Evolutionary conservation across 1,140 invertebrate genomes (phyloP).

Genomic region (Cecropterus lyciades): DNA sequence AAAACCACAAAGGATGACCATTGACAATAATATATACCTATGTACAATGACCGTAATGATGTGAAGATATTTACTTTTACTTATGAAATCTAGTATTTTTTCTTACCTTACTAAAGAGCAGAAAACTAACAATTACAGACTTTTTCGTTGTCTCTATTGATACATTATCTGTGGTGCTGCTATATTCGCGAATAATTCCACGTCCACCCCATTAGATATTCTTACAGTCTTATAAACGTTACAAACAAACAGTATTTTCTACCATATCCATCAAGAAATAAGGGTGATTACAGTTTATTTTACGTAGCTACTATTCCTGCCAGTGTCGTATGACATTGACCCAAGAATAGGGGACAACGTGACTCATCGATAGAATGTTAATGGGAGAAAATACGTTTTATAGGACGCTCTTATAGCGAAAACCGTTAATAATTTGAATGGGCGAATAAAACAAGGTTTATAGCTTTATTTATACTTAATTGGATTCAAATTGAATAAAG

Average conservation of each 20-base stretch:
- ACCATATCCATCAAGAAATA: constrained; percentile 10
- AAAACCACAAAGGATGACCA: no score
- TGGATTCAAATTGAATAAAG: not conserved
- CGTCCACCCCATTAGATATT: constrained; percentile 49
- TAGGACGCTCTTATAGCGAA: constrained; percentile 16
- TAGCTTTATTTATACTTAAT: constrained; percentile 4
- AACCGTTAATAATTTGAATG: constrained; percentile 21
- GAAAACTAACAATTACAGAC: not conserved
- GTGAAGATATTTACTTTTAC: no score
- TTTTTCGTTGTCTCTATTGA: not conserved
- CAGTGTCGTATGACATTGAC: constrained; percentile 52
- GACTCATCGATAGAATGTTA: constrained; percentile 46
- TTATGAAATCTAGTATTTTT: no score
- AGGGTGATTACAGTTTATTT: constrained; percentile 16
- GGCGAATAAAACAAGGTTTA: constrained; percentile 12
- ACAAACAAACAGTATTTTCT: not conserved
- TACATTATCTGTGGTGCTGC: constrained; percentile 26
- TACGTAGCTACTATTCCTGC: constrained; percentile 9
- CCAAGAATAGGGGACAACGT: constrained; percentile 43
- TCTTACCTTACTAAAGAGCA: no score
- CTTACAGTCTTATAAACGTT: constrained; percentile 43
- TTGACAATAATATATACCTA: no score
- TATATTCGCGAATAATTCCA: constrained; percentile 46
- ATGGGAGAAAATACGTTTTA: constrained; percentile 32
- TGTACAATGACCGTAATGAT: no score